phyloP scores from a whole-genome alignment of 2,113 vertebrate genomes.

The Recurvirostra avosetta region DNA sequence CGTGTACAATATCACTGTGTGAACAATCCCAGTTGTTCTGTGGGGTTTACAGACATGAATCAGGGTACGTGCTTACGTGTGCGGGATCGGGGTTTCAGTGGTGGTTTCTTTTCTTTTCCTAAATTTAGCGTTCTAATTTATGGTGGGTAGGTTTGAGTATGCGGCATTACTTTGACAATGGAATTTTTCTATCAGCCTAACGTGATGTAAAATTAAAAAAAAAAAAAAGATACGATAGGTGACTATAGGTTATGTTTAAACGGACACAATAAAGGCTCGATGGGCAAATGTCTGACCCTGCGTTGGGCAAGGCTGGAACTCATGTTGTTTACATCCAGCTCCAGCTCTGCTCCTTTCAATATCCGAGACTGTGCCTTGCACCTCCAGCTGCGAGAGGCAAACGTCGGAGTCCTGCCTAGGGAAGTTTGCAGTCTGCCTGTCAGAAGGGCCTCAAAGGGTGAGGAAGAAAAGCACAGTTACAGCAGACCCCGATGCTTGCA shows the following conservation, averaged over 20 bases:
- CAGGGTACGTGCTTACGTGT: neutral
- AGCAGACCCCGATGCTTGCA: neutral
- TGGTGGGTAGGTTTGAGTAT: neutral
- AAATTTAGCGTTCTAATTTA: neutral
- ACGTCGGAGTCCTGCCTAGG: neutral
- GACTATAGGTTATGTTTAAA: neutral
- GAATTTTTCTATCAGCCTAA: neutral
- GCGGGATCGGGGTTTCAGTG: neutral
- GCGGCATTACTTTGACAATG: neutral
- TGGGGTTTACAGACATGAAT: neutral
- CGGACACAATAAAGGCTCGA: rapidly evolving
- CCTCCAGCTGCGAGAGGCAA: neutral
- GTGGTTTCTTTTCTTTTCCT: neutral
- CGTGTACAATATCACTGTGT: neutral
- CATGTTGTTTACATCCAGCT: neutral
- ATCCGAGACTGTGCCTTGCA: neutral
- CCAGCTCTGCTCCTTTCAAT: neutral
- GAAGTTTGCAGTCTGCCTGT: neutral
- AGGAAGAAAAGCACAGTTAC: neutral
- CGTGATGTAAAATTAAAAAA: neutral
- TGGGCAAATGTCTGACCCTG: neutral
- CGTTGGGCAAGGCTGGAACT: neutral
- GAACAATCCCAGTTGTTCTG: neutral
- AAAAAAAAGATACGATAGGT: rapidly evolving
- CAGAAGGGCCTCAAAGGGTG: neutral